Evolutionary conservation across 2,797 vertebrate genomes (phyloP), one percentile per base, ranked within the genome.

Genomic region (Myotis myotis): DNA sequence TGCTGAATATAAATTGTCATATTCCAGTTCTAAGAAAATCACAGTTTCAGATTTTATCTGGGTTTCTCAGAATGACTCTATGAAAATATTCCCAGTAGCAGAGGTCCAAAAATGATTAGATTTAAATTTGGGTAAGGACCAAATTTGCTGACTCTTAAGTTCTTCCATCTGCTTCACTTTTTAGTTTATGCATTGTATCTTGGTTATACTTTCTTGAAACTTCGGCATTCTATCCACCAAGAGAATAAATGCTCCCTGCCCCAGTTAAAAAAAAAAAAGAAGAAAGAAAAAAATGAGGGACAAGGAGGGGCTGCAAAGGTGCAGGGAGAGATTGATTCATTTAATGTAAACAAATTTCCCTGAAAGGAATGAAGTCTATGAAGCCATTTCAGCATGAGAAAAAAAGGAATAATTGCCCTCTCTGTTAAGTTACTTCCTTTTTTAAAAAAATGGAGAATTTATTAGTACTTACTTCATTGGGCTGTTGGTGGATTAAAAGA

Each of bases 1-100:
- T 95, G 22, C 78, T 94, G 94, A 97, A 96, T 93, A 49, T 25
- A 97, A 96, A 97, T 92, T 95, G 15, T 60, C 85, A 71, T 22
- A 53, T 96, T 97, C 66, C 38, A 93, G 0, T 89, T 76, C 78
- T 93, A 7, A 92, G 84, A 84, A 87, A 97, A 76, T 68, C 36
- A 86, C 10, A 55, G 70, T 30, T 82, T 83, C 44, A 71, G 47
- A 83, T 88, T 93, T 92, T 60, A 66, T 71, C 66, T 68, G 15
- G 8, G 60, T 92, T 72, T 8, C 47, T 85, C 74, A 66, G n/a
- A 70, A 20, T 87, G 55, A 64, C 30, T 92, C n/a, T 22, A 90
- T 64, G 62, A 93, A 72, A 72, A 94, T 33, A 55, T 38, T 95
- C 13, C 38, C 6, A 78, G 60, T 71, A 93, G 33, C 80, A 36